Evolutionary conservation across 2,797 vertebrate genomes (phyloP).

Genomic region (Clarias laeviceps): DNA sequence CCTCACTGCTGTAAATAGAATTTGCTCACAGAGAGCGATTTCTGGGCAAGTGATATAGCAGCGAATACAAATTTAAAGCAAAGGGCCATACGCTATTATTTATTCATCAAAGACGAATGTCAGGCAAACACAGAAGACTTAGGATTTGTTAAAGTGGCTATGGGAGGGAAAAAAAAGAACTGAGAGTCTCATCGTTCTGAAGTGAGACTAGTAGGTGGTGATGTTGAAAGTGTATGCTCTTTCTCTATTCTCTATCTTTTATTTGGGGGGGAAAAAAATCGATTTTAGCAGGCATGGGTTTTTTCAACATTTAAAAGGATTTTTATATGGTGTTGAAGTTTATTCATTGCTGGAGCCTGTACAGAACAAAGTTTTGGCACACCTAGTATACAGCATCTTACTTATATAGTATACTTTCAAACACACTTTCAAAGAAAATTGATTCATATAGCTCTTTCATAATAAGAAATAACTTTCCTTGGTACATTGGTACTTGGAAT

Average conservation of each 20-base stretch:
- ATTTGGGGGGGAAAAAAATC: background rate
- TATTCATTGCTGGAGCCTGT: background rate
- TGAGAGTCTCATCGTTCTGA: conserved; percentile 10
- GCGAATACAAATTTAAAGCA: background rate
- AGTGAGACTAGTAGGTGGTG: conserved; percentile 8
- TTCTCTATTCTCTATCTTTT: background rate
- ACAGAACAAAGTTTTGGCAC: background rate
- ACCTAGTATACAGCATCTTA: background rate
- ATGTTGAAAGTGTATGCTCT: background rate
- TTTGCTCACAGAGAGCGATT: conserved; percentile 6
- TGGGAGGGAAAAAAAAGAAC: background rate
- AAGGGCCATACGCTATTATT: conserved; percentile 30
- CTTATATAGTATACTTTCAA: background rate
- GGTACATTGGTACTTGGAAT: no score
- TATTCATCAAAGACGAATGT: conserved; percentile 25
- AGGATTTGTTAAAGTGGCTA: conserved; percentile 17
- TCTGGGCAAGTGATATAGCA: conserved; percentile 2
- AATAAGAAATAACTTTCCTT: no score
- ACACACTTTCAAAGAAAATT: background rate
- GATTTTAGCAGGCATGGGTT: background rate
- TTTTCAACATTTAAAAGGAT: background rate
- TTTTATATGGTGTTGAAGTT: background rate
- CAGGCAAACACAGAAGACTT: background rate
- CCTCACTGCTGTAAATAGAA: conserved; percentile 20
- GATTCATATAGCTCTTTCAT: background rate